These are phyloP conservation scores for Trinectes maculatus DNA, from an alignment of 2,113 vertebrate genomes.

Conservation along the genomic window DNA sequence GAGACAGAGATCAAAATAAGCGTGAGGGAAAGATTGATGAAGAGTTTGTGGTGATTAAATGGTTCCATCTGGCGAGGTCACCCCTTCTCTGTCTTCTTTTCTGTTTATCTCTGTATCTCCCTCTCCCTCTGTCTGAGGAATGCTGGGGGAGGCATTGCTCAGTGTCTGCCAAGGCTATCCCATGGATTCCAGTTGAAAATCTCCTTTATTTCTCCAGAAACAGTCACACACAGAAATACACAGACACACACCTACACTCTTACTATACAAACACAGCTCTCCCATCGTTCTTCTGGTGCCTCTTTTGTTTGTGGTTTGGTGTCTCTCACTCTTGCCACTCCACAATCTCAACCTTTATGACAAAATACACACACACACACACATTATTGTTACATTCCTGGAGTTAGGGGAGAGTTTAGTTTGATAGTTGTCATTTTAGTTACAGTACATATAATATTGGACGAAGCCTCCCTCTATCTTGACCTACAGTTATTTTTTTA, in stretches of 20 bases:
- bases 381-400: constrained; percentile 13
- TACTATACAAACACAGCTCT: constrained; percentile 14
- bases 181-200: constrained; percentile 41
- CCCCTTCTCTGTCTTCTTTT: constrained; percentile 29
- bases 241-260: background rate
- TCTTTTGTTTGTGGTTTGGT: constrained; percentile 1
- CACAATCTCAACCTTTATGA: background rate
- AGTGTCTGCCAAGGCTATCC: constrained; percentile 39
- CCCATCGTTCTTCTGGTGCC: background rate
- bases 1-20: constrained; percentile 21
- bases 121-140: constrained; percentile 71
- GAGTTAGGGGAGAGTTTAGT: too few relatives aligned
- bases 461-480: too few relatives aligned
- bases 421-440: too few relatives aligned
- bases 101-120: constrained; percentile 54
- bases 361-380: constrained; percentile 10
- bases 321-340: background rate
- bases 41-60: constrained; percentile 29
- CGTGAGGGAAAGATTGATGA: constrained; percentile 39
- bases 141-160: constrained; percentile 43
- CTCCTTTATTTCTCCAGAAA: constrained; percentile 31
- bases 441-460: too few relatives aligned
- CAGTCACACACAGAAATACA: constrained; percentile 6
- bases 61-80: constrained; percentile 54
- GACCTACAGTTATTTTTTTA: too few relatives aligned